phyloP scores from a whole-genome alignment of 1,140 invertebrate genomes.

The Drosophila prosaltans region DNA sequence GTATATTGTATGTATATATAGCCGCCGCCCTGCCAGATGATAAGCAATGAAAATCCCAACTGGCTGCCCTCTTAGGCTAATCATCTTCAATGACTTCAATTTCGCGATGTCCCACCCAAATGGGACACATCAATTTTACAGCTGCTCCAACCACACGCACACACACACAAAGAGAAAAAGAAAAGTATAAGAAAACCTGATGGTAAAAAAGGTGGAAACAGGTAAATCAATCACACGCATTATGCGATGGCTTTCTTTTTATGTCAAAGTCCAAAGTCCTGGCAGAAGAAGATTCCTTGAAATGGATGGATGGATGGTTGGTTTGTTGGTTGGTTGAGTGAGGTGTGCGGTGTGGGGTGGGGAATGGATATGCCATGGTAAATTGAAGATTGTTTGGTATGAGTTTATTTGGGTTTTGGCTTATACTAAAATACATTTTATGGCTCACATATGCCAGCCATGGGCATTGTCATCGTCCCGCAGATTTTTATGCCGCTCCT shows the following conservation, averaged over 20 bases:
- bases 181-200: neutral
- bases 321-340: too few relatives aligned
- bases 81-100: conserved; percentile 49
- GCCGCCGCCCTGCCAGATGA: conserved; percentile 2
- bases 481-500: conserved; percentile 67
- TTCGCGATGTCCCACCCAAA: conserved; percentile 52
- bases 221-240: conserved; percentile 77
- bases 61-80: conserved; percentile 36
- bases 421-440: conserved; percentile 67
- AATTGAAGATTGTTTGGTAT: conserved; percentile 4
- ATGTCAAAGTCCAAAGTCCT: conserved; percentile 43
- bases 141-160: conserved; percentile 17
- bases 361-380: neutral
- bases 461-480: conserved; percentile 42
- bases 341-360: too few relatives aligned
- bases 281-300: neutral
- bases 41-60: conserved; percentile 7
- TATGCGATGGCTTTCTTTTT: conserved; percentile 64
- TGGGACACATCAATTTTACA: conserved; percentile 68
- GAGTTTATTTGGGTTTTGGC: conserved; percentile 46
- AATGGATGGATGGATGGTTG: neutral
- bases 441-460: conserved; percentile 54
- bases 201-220: conserved; percentile 52
- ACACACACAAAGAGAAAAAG: neutral
- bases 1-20: neutral